Base-by-base conservation (phyloP, 2,797 vertebrate genomes). In the Pseudomugil gertrudae region DNA sequence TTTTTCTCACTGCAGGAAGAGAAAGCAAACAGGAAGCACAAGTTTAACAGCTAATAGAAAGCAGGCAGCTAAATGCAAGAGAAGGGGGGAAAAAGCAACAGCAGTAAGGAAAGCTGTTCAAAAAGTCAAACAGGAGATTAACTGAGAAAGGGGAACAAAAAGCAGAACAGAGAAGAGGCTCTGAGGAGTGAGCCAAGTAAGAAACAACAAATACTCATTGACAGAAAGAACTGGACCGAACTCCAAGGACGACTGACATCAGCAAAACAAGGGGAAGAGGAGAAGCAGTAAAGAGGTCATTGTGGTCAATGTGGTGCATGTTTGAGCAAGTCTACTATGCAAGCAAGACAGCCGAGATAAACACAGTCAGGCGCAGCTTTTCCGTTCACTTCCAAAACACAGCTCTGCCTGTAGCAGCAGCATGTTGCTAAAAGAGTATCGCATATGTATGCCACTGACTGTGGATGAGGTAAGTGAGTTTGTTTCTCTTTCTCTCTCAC, bases 381-480 rank as follows among this genome's bases (percentile, higher is more conserved):
- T 57, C 59, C 40, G 17, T 43, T 66, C 50, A 54, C 52, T 47
- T 71, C 66, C 52, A 17, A 65, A 43, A 75, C 56, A 40, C 68
- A 58, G 23, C n/a, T 36, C 57, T 52, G 52, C 38, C 59, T 54
- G 52, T 61, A 38, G 57, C 63, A 40, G 63, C 84, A 90, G 72
- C 89, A 98, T 98, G 96, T 91, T 98, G 91, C 76, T 95, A 89
- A 98, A 98, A 90, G 96, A 98, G 88, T 98, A 98, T 87, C 93
- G 96, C 79, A 94, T 96, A 87, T 98, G 96, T 67, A 98, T 97
- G 96, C 96, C 96, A 1, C 95, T 98, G 76, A 96, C 95, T 66
- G 95, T 96, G 23, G 96, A 96, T 14, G 96, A 97, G 96, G 96
- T 97, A 92, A 95, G 94, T 55, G 65, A 79, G 74, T 85, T 86